Conservation (phyloP, 2,888 invertebrate genomes). For the Reticulitermes lucifugus region DNA sequence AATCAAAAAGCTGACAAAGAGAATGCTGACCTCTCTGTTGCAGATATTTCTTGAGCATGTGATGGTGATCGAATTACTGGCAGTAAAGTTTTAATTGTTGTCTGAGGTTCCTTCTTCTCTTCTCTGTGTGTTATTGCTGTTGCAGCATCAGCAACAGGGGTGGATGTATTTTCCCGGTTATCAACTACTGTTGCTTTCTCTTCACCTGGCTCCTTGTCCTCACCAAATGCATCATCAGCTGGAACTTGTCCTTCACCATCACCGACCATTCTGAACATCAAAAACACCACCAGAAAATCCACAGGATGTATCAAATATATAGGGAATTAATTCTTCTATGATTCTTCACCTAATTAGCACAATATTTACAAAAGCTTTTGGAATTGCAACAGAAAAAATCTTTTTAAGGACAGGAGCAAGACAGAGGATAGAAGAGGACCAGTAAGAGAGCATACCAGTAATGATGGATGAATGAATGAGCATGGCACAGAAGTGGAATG, state of each 20-base stretch:
- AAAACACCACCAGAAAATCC: not conserved
- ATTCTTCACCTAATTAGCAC: not conserved
- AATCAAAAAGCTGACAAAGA: not conserved
- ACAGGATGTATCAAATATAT: not conserved
- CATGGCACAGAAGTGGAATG: no score
- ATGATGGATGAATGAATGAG: no score
- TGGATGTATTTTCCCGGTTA: not conserved
- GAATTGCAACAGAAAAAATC: no score
- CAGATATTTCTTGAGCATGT: slow-evolving; percentile 7
- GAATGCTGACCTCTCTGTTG: slow-evolving; percentile 22
- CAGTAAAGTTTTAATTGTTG: slow-evolving; percentile 35
- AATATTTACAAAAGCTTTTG: not conserved
- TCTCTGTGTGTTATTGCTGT: not conserved
- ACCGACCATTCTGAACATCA: not conserved
- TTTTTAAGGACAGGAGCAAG: no score
- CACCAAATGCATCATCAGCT: not conserved
- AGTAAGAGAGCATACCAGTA: no score
- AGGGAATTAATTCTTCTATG: not conserved
- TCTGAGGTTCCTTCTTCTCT: slow-evolving; percentile 36
- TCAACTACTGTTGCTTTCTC: not conserved
- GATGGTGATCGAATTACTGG: slow-evolving; percentile 32
- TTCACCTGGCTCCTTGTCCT: slow-evolving; percentile 18
- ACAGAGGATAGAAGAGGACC: no score
- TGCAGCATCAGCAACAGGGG: not conserved
- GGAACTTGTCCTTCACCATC: not conserved